phyloP scores from a whole-genome alignment of 2,113 vertebrate species.

The Cochlearius cochlearius region DNA sequence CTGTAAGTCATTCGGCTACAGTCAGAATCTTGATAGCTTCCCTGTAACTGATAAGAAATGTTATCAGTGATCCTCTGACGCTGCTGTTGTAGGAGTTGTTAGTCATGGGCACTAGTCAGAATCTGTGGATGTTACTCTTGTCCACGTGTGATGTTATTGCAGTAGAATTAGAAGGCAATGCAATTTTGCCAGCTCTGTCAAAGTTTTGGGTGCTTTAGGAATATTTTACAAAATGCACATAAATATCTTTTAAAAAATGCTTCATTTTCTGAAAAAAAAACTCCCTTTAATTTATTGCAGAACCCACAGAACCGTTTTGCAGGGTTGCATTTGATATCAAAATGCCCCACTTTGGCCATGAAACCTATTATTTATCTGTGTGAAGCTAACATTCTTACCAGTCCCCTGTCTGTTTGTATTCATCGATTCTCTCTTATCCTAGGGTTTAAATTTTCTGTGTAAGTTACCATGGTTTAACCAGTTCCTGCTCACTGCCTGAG shows the following conservation, averaged over 20 bases:
- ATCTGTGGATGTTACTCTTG: background rate
- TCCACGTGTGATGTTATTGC: background rate
- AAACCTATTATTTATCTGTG: background rate
- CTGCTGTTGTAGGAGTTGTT: background rate
- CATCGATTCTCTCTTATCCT: background rate
- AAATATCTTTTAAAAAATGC: background rate
- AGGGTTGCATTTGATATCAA: background rate
- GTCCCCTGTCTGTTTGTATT: background rate
- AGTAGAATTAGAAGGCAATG: background rate
- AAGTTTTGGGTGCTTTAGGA: background rate
- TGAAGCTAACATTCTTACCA: background rate
- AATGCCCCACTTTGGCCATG: background rate
- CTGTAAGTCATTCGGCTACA: background rate
- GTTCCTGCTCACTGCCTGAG: background rate
- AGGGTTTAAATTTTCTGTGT: background rate
- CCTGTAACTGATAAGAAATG: background rate
- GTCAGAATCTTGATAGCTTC: background rate
- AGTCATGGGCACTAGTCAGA: background rate
- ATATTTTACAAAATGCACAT: background rate
- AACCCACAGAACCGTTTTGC: background rate
- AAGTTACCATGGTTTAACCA: slow-evolving; percentile 5
- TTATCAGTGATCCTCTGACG: background rate
- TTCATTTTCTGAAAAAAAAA: background rate
- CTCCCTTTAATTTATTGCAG: background rate
- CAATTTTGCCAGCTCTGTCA: background rate